Evolutionary conservation across 2,113 vertebrate species (phyloP).

Genomic region (Pogonocichla stellata): DNA sequence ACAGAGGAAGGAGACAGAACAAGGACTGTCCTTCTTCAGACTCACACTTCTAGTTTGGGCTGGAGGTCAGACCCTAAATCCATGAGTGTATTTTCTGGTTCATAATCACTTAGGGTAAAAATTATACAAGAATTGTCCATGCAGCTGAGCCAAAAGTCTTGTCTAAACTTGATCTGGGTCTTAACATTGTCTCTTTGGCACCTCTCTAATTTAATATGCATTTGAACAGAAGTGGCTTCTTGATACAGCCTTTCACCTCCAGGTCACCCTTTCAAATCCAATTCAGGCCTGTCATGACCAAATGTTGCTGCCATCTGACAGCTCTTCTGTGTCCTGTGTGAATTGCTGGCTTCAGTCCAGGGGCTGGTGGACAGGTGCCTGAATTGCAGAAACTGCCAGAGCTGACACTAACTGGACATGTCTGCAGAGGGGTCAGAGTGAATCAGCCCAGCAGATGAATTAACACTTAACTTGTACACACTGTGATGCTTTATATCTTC

Average conservation of each 20-base stretch:
- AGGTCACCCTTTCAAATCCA: constrained; percentile 63
- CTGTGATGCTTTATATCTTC: constrained; percentile 15
- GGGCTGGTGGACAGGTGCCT: constrained; percentile 58
- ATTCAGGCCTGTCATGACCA: constrained; percentile 54
- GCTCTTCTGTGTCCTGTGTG: constrained; percentile 32
- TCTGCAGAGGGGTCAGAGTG: constrained; percentile 39
- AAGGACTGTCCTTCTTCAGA: not conserved
- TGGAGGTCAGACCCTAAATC: not conserved
- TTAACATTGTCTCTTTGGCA: constrained; percentile 3
- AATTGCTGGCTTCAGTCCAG: constrained; percentile 51
- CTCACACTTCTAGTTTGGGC: not conserved
- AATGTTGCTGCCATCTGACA: constrained; percentile 58
- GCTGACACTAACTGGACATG: constrained; percentile 39
- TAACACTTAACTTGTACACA: not conserved
- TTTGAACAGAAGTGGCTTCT: constrained; percentile 49
- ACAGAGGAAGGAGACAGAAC: not conserved
- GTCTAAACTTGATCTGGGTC: constrained; percentile 35
- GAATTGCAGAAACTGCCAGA: constrained; percentile 15
- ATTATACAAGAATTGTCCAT: not conserved
- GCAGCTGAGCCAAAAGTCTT: constrained; percentile 16
- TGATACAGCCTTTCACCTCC: constrained; percentile 57
- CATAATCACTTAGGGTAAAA: not conserved
- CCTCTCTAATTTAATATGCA: constrained; percentile 49
- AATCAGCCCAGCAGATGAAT: constrained; percentile 26
- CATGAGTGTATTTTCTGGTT: not conserved